These are phyloP conservation scores for chimpanzee (Pan troglodytes) DNA, from an alignment of 2,113 vertebrate genomes.

Conservation along the genomic window NHGRI_mPanTro3-v2.1_pri NC_072398.2:23000001-23000500, in stretches of 20 bases:
- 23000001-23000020: too few relatives aligned
- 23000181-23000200: not conserved
- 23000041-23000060: too few relatives aligned
- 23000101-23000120: conserved; percentile 26
- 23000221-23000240: not conserved
- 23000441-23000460: conserved; percentile 53
- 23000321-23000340: not conserved
- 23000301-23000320: not conserved
- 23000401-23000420: not conserved
- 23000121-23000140: too few relatives aligned
- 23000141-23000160: not conserved
- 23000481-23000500: conserved; percentile 21
- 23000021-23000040: too few relatives aligned
- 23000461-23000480: not conserved
- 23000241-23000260: not conserved
- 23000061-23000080: not conserved
- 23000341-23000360: not conserved
- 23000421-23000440: not conserved
- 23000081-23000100: not conserved
- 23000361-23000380: not conserved
- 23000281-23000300: not conserved
- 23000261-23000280: not conserved
- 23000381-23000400: not conserved
- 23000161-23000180: not conserved
- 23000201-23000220: not conserved